Conservation (phyloP, 2,113 vertebrate species). For the Nymphicus hollandicus region DNA sequence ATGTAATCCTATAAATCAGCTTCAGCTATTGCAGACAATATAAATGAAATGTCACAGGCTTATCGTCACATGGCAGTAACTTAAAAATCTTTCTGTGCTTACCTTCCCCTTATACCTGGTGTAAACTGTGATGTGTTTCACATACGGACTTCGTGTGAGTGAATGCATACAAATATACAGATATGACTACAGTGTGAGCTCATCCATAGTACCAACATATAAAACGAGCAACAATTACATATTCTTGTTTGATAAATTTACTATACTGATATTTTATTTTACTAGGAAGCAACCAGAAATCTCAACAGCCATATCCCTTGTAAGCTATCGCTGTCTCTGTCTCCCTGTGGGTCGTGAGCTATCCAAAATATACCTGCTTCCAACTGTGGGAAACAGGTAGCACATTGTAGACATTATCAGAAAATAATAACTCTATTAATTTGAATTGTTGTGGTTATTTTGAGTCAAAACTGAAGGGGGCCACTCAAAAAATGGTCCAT, state of each 20-base stretch:
- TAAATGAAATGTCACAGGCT: not conserved
- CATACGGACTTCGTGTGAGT: rapidly evolving
- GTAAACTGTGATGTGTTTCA: not conserved
- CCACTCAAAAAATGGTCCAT: not conserved
- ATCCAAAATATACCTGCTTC: not conserved
- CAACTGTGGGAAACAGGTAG: not conserved
- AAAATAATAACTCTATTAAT: not conserved
- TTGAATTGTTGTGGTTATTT: not conserved
- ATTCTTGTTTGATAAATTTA: not conserved
- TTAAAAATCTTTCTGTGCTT: not conserved
- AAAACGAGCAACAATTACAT: not conserved
- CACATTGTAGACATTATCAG: not conserved
- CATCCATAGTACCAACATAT: not conserved
- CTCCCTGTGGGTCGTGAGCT: not conserved
- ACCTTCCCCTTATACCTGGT: not conserved
- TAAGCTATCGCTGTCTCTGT: not conserved
- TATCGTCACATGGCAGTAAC: rapidly evolving
- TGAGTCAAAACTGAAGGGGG: not conserved
- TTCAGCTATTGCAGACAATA: not conserved
- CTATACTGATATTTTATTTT: not conserved
- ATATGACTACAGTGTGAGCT: not conserved
- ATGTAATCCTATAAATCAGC: not conserved
- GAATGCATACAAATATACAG: not conserved
- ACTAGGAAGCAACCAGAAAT: not conserved
- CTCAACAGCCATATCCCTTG: not conserved